Base-by-base conservation (phyloP, 2,888 invertebrate genomes). In the Buathra laborator region DNA sequence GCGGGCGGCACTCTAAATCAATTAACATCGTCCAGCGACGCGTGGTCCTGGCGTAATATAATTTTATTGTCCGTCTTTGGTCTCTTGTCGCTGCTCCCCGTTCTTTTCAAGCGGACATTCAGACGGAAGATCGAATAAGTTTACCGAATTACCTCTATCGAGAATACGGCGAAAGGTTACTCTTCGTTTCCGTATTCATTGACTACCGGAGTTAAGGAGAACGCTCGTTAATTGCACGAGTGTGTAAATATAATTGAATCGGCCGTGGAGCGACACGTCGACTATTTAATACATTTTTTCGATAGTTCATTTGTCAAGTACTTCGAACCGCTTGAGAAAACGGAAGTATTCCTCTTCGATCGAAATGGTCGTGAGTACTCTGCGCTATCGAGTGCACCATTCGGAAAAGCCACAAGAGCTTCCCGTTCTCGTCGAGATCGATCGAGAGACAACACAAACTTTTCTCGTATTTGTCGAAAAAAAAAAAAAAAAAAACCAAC, bases 1-100 rank as follows among this genome's bases (percentile, higher is more conserved):
- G 98, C 99, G 12, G 99, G 99, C 14, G 98, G 98, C 93, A 99
- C 99, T 0, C 95, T 99, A 66, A 98, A 99, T 91, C 96, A 98
- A 88, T 95, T 99, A 94, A 98, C 98, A 0, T 98, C 98, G 3
- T 97, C 97, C 0, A 96, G 96, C 89, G 97, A 97, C 89, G 97
- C 98, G 0, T 96, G 98, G 94, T 98, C 98, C 0, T 97, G 97
- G 96, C 96, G 96, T 12, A 98, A 99, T n/a, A 94, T 99, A 75
- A 94, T 96, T 14, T 94, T 98, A 66, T 95, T 99, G 14, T 96
- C 95, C 67, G 92, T 96, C 2, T 97, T 98, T 92, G 99, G 98
- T 7, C 89, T 97, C 16, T 91, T 99, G 1, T 98, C 99, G 6
- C 94, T 99, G 53, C 93, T 99, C 87, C 99, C 99, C 74, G 98